Conservation (phyloP, 1,140 invertebrate genomes). For the Nylanderia fulva region DNA sequence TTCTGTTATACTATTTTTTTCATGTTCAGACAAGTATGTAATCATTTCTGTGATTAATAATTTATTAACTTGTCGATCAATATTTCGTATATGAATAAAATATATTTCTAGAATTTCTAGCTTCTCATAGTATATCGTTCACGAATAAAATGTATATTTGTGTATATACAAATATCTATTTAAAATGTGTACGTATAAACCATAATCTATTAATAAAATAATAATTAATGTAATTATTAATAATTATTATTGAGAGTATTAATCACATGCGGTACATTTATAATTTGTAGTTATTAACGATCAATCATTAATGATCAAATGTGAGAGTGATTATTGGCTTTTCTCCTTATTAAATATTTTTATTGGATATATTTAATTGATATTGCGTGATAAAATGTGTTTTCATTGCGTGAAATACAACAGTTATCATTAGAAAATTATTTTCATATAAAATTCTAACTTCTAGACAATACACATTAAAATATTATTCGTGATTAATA, state of each 20-base stretch:
- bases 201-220: neutral
- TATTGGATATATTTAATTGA: neutral
- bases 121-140: neutral
- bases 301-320: neutral
- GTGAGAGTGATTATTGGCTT: neutral
- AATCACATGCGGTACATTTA: neutral
- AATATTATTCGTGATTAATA: neutral
- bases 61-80: neutral
- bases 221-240: neutral
- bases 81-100: slow-evolving; percentile 2
- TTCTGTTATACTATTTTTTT: too few species aligned
- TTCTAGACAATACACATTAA: neutral
- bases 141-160: neutral
- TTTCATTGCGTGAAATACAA: neutral
- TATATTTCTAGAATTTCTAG: neutral
- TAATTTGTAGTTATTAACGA: slow-evolving; percentile 9
- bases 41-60: slow-evolving; percentile 6
- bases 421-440: neutral
- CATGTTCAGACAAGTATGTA: neutral
- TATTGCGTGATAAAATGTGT: neutral
- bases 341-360: neutral
- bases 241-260: neutral
- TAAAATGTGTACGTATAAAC: neutral
- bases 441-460: neutral
- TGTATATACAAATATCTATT: neutral